Percentiles rank a stretch among this genome's conserved stretches.
Conservation (phyloP, 2,888 invertebrate genomes). For the Cryptus viduatorius region DNA sequence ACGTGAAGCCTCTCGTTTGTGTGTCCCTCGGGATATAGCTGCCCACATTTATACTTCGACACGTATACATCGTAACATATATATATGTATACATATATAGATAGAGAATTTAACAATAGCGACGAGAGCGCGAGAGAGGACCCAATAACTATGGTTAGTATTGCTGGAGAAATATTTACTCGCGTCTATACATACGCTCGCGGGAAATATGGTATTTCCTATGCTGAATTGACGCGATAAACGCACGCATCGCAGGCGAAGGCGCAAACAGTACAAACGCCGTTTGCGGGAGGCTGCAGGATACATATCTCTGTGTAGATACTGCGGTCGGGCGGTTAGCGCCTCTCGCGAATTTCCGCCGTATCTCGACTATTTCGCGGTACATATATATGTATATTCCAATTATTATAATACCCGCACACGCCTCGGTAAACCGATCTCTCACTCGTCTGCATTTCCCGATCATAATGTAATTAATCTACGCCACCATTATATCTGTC, state of each 20-base stretch:
- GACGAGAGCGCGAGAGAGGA: not conserved
- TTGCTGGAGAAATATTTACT: slow-evolving; percentile 25
- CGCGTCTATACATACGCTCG: not conserved
- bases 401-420: not conserved
- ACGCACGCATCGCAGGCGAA: slow-evolving; percentile 4
- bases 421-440: slow-evolving; percentile 15
- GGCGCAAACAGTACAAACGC: slow-evolving; percentile 31
- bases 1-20: not conserved
- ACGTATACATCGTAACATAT: not conserved
- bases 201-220: not conserved
- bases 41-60: not conserved
- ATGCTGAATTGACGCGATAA: slow-evolving; percentile 17
- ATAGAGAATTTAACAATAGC: slow-evolving; percentile 5
- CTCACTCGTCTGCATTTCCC: slow-evolving; percentile 20
- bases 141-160: not conserved
- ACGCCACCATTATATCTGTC: not conserved
- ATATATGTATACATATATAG: not conserved
- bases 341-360: slow-evolving; percentile 40
- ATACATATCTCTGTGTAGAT: slow-evolving; percentile 41
- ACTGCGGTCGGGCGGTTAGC: slow-evolving; percentile 34
- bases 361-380: slow-evolving; percentile 4
- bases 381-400: slow-evolving; percentile 3
- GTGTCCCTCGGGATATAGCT: slow-evolving; percentile 18
- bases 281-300: not conserved
- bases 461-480: slow-evolving; percentile 10